Evolutionary conservation across 1,140 invertebrate species (phyloP), one percentile per base, ranked within the genome.

Genomic region (Ptiloglossa arizonensis): DNA sequence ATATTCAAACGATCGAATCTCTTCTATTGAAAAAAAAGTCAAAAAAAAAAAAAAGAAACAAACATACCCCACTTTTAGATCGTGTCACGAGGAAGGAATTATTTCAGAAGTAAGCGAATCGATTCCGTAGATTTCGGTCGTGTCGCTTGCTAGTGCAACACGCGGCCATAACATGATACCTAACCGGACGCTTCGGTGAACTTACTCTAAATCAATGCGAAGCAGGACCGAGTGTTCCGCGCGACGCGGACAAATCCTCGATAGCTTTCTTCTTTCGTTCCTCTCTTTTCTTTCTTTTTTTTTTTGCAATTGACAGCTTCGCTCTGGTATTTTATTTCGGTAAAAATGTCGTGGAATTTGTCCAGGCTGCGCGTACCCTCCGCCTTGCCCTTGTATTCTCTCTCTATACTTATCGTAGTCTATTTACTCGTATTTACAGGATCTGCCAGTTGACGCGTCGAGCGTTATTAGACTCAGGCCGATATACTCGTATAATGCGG

Each of bases 401-500:
- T 44, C 6, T 73, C 5, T 73, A 41, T 54, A 71, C n/a, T 77
- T 77, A 77, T 44, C 63, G n/a, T 71, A 77, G 27, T 62, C 63
- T 80, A 80, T 80, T 68, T 76, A 80, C 72, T 76, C 63, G 63
- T 80, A 80, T 80, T 60, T 80, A 80, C 78, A 79, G 71, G 44
- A 80, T 80, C 56, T 72, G 72, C 78, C 72, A 59, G 54, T 35
- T 69, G 73, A 80, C 72, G 64, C 41, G 56, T 77, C 57, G 74
- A 70, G 70, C 64, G 74, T 62, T 70, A 70, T 50, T 70, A 77
- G 62, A 71, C 46, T 71, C 75, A 77, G 75, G 75, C 75, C 75
- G 75, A 63, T 77, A n/a, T n/a, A 77, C 44, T 71, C 44, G 56
- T 62, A 63, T 71, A 54, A 15, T 54, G 67, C 56, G 24, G 29